Base-by-base conservation (phyloP, 1,140 invertebrate genomes). In the Oryctes rhinoceros region DNA sequence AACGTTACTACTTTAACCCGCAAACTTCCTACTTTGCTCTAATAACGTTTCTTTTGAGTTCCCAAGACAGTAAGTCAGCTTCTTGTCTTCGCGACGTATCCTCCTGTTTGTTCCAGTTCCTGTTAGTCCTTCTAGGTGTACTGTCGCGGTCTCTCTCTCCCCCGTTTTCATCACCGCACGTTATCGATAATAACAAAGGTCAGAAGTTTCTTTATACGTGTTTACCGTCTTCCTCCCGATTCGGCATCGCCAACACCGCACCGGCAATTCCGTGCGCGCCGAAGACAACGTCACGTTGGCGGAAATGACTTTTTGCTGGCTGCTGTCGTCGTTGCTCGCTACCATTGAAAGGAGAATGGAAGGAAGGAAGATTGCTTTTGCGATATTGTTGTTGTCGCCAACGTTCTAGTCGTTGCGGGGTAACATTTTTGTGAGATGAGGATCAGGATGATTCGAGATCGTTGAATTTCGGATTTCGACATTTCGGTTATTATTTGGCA, bases 161-260 rank as follows among this genome's bases (percentile, higher is more conserved):
- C 49, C 4, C 49, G 49, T 15, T 18, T 53, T 53, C 49, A 15
- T 53, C 7, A 4, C 13, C 49, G 11, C 49, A 18, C n/a, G 49
- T 53, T 53, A 53, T 53, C n/a, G 49, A 53, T 53, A 53, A 15
- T 9, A 53, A 53, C 49, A 53, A 53, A 53, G 49, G 49, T 53
- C 49, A 53, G 49, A 53, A 53, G 9, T 53, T 13, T 53, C 49
- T 53, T 53, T 53, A 18, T 53, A 53, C 47, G 49, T 53, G 9
- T 44, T 53, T 18, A 53, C n/a, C 49, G 49, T 15, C 49, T 53
- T 53, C 49, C 13, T 13, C 13, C 4, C 49, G 4, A 15, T 13
- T 53, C 49, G n/a, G 49, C 4, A 13, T 44, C 9, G 9, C 11
- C 4, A 53, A 48, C 1, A 48, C 47, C 47, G 13, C 47, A 10